phyloP scores from a whole-genome alignment of 1,140 invertebrate species.

The Nilaparvata lugens region DNA sequence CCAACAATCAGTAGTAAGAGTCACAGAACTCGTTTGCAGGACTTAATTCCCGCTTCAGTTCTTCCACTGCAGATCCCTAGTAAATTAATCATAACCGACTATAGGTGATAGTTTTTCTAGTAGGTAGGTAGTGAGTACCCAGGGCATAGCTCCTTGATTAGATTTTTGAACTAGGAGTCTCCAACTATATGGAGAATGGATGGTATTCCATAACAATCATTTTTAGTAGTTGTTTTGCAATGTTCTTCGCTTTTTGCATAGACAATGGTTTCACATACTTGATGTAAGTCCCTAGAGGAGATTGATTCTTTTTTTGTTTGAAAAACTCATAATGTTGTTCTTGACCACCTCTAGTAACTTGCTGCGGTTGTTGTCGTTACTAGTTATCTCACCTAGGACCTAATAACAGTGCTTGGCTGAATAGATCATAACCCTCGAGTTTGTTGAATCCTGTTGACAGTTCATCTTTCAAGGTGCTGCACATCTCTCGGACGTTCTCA shows the following conservation, averaged over 20 bases:
- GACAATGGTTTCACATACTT: slow-evolving; percentile 5
- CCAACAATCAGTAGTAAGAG: slow-evolving; percentile 26
- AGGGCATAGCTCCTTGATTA: slow-evolving; percentile 21
- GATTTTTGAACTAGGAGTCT: slow-evolving; percentile 22
- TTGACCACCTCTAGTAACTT: no score
- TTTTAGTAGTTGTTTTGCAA: slow-evolving; percentile 21
- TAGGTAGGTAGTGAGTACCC: slow-evolving; percentile 21
- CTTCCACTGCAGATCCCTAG: slow-evolving; percentile 15
- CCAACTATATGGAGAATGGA: slow-evolving; percentile 24
- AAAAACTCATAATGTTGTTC: no score
- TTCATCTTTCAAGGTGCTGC: no score
- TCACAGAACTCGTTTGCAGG: slow-evolving; percentile 15
- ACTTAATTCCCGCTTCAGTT: slow-evolving; percentile 14
- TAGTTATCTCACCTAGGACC: no score
- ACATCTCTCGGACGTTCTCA: no score
- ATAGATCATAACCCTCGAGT: no score
- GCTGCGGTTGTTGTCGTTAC: no score
- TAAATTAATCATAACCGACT: slow-evolving; percentile 18
- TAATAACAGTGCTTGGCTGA: no score
- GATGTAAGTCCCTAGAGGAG: neutral
- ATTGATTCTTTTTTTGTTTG: no score
- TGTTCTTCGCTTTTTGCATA: neutral
- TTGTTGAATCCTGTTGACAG: no score
- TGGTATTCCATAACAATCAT: slow-evolving; percentile 27
- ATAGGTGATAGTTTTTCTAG: slow-evolving; percentile 24